Base-by-base conservation (phyloP, 2,888 invertebrate genomes). In the Anticlea derivata region DNA sequence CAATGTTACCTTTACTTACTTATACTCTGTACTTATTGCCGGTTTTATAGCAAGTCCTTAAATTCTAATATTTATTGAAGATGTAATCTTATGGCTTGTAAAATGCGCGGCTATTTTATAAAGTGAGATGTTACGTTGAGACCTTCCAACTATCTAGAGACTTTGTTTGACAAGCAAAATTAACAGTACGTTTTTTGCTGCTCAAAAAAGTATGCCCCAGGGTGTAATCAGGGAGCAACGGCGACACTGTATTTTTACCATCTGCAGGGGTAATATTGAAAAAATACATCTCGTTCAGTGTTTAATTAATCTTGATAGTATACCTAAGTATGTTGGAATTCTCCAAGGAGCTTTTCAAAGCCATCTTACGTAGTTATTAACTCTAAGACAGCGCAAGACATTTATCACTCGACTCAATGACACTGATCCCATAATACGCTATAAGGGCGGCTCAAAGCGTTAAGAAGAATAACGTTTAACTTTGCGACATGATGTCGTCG, bases 391-490 rank as follows among this genome's bases (percentile, higher is more conserved):
- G 38, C 49, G 45, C 43, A 61, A 67, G 61, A 66, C 76, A 76
- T 82, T 80, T 73, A 80, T 80, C 75, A 82, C 76, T 64, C 66
- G 67, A 68, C 68, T 75, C 63, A 67, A 68, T 72, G 61, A 70
- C 65, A 70, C 73, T 79, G 74, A 82, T 81, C 80, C 74, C 54
- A 66, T 77, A 75, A 76, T 71, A 61, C n/a, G n/a, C 65, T 61
- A 59, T 60, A 50, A 65, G 60, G 68, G 68, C 65, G 66, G 66
- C 68, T 69, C 65, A 45, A 48, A 48, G 44, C 53, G 41, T 43
- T 65, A 61, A 71, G 62, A 74, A 70, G 73, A 75, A 73, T 69
- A 69, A 65, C 71, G 66, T 74, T 68, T 69, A 71, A 69, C 66
- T 66, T 69, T 49, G 51, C 52, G 72, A 73, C 75, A 73, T 73